A percentile compares a stretch with the other conserved stretches of the same genome.
Conservation (phyloP, 2,888 invertebrate genomes). For the Oscheius sp. region DNA sequence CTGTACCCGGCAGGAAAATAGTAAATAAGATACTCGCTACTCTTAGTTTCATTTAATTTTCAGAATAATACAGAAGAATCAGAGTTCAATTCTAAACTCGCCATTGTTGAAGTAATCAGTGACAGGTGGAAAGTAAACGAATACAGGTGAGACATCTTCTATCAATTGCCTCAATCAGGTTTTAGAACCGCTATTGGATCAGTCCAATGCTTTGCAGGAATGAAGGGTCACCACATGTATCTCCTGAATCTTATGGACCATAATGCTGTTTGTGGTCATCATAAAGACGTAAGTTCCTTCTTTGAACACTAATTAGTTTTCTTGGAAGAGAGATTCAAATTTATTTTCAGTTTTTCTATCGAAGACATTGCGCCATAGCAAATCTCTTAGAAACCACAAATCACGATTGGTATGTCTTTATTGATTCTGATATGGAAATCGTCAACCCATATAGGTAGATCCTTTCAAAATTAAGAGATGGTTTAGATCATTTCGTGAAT, state of each 20-base stretch:
- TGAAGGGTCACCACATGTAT: constrained; percentile 30
- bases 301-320: too few species aligned
- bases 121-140: constrained; percentile 24
- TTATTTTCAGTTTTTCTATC: constrained; percentile 39
- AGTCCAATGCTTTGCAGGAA: constrained; percentile 29
- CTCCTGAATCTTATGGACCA: constrained; percentile 9
- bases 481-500: constrained; percentile 26
- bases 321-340: background rate
- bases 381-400: constrained; percentile 32
- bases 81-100: constrained; percentile 19
- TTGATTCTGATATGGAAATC: constrained; percentile 46
- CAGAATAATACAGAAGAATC: constrained; percentile 21
- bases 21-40: background rate
- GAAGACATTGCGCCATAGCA: constrained; percentile 38
- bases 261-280: constrained; percentile 28
- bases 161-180: background rate
- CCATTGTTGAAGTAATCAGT: constrained; percentile 24
- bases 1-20: constrained; percentile 2
- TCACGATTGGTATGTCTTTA: constrained; percentile 38
- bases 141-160: constrained; percentile 20
- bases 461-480: background rate
- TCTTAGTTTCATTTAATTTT: background rate
- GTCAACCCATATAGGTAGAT: constrained; percentile 37
- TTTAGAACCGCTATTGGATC: constrained; percentile 30
- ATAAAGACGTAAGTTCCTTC: constrained; percentile 29